These are phyloP conservation scores for Odocoileus hemionus DNA, from an alignment of 2,113 vertebrate species.

Conservation along the genomic window DNA sequence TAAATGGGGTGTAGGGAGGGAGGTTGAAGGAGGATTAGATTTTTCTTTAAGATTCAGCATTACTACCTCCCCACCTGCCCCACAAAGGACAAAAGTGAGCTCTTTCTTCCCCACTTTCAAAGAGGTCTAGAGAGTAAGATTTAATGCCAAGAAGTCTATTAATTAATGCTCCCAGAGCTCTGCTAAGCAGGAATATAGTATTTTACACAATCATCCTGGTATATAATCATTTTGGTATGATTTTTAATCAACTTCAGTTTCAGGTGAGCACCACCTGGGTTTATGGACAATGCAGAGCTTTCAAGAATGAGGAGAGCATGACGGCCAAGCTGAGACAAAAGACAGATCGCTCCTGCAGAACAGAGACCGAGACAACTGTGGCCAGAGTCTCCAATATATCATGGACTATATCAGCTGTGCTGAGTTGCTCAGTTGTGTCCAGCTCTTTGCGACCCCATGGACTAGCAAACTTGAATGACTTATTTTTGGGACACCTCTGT, in stretches of 20 bases:
- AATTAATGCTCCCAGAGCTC: slow-evolving; percentile 7
- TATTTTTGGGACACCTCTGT: slow-evolving; percentile 31
- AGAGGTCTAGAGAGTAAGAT: not conserved
- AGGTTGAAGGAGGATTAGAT: not conserved
- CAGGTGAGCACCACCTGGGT: not conserved
- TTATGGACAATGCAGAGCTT: slow-evolving; percentile 19
- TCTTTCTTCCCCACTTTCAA: slow-evolving; percentile 22
- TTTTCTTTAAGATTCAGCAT: slow-evolving; percentile 21
- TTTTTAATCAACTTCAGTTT: slow-evolving; percentile 37
- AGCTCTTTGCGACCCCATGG: not conserved
- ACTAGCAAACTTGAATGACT: not conserved
- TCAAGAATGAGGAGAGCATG: not conserved
- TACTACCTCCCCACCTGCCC: not conserved
- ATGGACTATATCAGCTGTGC: not conserved
- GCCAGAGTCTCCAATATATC: not conserved
- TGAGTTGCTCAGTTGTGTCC: not conserved
- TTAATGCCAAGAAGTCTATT: slow-evolving; percentile 36
- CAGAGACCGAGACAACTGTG: not conserved
- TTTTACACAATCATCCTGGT: not conserved
- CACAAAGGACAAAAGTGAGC: slow-evolving; percentile 35
- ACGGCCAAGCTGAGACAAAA: not conserved
- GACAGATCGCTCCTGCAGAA: slow-evolving; percentile 14
- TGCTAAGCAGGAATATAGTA: not conserved
- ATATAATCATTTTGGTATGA: not conserved
- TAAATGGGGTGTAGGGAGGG: not conserved